These are phyloP conservation scores for Solenodon paradoxus DNA, from an alignment of 2,113 vertebrate species.

Conservation along the genomic window DNA sequence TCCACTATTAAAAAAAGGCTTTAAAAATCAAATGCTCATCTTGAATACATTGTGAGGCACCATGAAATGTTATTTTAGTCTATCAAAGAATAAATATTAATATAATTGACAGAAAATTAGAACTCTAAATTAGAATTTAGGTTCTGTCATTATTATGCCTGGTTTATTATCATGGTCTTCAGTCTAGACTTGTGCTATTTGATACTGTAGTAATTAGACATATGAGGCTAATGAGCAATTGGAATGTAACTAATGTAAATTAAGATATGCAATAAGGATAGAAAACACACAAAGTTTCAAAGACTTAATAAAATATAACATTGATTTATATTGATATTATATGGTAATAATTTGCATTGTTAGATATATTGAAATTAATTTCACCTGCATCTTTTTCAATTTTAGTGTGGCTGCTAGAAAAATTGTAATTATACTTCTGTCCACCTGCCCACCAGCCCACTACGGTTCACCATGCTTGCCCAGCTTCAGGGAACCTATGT, in stretches of 20 bases:
- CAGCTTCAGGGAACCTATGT: no score
- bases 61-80: not conserved
- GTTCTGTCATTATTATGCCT: not conserved
- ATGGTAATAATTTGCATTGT: not conserved
- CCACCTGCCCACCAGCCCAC: no score
- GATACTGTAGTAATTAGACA: not conserved
- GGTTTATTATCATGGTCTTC: not conserved
- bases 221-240: not conserved
- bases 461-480: no score
- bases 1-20: not conserved
- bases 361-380: conserved; percentile 31
- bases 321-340: conserved; percentile 10
- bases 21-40: not conserved
- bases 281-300: not conserved
- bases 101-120: conserved; percentile 15
- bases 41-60: not conserved
- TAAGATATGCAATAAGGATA: not conserved
- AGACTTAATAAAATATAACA: not conserved
- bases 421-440: not conserved
- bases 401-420: conserved; percentile 13
- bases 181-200: not conserved
- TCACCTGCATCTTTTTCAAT: not conserved
- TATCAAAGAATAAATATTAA: not conserved
- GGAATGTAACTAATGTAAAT: not conserved
- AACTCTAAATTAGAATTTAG: not conserved